Evolutionary conservation across 2,113 vertebrate genomes (phyloP).

Genomic region (Indicator maculatus): DNA sequence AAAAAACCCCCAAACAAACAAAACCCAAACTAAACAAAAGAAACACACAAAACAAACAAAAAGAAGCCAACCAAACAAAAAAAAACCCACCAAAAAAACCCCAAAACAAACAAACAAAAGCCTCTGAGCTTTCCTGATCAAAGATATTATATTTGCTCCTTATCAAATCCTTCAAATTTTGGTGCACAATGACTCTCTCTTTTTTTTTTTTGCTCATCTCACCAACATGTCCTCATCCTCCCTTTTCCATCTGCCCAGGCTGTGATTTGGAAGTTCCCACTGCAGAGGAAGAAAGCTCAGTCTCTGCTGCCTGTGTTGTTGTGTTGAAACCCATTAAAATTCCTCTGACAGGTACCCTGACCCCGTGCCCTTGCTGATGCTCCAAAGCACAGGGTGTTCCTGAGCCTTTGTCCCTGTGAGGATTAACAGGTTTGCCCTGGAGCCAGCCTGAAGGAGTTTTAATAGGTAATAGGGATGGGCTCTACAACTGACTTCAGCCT

Average conservation of each 20-base stretch:
- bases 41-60: background rate
- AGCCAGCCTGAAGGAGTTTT: conserved; percentile 54
- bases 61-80: background rate
- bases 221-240: background rate
- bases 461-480: conserved; percentile 21
- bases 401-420: conserved; percentile 51
- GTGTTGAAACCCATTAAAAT: conserved; percentile 24
- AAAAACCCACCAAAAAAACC: too few relatives aligned
- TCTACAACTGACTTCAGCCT: conserved; percentile 6
- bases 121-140: background rate
- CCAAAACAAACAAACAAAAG: too few relatives aligned
- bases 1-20: too few relatives aligned
- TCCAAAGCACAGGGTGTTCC: background rate
- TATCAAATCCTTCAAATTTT: background rate
- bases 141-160: background rate
- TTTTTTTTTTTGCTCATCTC: background rate
- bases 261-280: background rate
- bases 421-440: conserved; percentile 51
- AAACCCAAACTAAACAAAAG: too few relatives aligned
- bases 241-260: background rate
- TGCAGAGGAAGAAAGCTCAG: background rate
- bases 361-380: conserved; percentile 43
- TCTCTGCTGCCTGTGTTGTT: background rate
- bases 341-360: conserved; percentile 33
- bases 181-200: background rate